Conservation (phyloP, 1,140 invertebrate species). For the Cataglyphis hispanica region DNA sequence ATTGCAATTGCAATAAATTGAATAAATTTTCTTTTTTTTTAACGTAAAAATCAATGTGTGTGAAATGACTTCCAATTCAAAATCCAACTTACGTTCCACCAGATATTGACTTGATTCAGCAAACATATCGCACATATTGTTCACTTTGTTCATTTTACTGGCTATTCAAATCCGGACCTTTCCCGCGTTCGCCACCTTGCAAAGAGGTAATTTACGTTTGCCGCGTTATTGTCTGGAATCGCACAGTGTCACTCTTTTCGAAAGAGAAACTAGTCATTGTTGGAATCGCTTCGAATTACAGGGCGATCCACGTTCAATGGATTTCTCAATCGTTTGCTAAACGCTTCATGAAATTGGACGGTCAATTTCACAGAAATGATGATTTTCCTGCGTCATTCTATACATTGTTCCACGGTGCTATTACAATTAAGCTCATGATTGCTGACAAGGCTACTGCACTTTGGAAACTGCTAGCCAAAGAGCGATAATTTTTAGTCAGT, state of each 20-base stretch:
- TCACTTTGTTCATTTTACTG: conserved; percentile 75
- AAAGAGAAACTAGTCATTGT: conserved; percentile 60
- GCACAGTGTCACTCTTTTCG: conserved; percentile 59
- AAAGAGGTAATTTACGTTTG: conserved; percentile 74
- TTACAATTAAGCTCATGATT: conserved; percentile 47
- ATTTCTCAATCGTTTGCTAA: conserved; percentile 59
- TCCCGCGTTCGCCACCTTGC: conserved; percentile 36
- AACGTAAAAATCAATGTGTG: conserved; percentile 32
- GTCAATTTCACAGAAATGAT: not conserved
- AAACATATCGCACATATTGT: conserved; percentile 78
- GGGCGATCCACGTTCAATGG: conserved; percentile 50
- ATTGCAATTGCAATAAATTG: not conserved
- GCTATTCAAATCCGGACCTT: conserved; percentile 70
- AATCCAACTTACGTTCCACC: conserved; percentile 66
- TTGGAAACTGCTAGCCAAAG: conserved; percentile 8
- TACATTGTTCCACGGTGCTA: conserved; percentile 15
- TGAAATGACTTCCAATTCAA: conserved; percentile 9
- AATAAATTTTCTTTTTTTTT: conserved; percentile 12
- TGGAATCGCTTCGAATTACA: conserved; percentile 64
- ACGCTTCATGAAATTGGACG: conserved; percentile 36
- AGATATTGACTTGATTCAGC: conserved; percentile 76
- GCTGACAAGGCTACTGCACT: conserved; percentile 25
- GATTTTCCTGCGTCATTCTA: conserved; percentile 20
- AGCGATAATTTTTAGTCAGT: conserved; percentile 2
- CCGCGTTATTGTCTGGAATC: conserved; percentile 68